Percentiles rank a stretch among this genome's conserved stretches.
These are phyloP conservation scores for Euphonia xanthogaster DNA, from an alignment of 2,797 vertebrate genomes.

Conservation along the genomic window DNA sequence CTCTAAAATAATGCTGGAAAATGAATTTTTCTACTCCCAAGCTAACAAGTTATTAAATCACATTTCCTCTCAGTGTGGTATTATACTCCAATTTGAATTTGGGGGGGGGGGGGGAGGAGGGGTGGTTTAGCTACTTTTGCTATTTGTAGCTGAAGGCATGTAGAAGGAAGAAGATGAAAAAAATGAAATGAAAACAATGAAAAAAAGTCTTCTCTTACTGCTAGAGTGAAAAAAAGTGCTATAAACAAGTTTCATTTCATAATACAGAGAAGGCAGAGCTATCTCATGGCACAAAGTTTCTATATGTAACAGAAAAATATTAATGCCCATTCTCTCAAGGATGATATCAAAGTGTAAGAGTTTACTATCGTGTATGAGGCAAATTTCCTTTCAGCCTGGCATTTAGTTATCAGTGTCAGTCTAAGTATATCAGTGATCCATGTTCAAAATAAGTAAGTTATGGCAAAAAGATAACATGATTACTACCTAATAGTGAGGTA, in stretches of 20 bases:
- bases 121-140: not conserved
- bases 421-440: not conserved
- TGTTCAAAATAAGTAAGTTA: not conserved
- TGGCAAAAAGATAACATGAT: not conserved
- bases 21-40: constrained; percentile 44
- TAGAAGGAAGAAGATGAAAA: not conserved
- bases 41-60: constrained; percentile 54
- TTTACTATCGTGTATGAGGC: not conserved
- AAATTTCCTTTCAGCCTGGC: not conserved
- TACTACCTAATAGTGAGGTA: not conserved
- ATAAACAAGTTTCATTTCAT: not conserved
- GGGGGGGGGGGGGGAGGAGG: not conserved
- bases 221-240: not conserved
- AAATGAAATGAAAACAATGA: not conserved
- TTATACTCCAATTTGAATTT: not conserved
- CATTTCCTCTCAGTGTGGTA: not conserved
- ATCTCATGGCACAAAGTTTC: not conserved
- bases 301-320: not conserved
- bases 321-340: not conserved
- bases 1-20: constrained; percentile 38
- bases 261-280: not conserved
- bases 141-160: not conserved
- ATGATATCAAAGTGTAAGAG: fast-evolving
- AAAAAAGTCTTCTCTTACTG: not conserved
- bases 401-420: not conserved